phyloP scores from a whole-genome alignment of 2,888 invertebrate species.

The Pristionchus maxplancki region DNA sequence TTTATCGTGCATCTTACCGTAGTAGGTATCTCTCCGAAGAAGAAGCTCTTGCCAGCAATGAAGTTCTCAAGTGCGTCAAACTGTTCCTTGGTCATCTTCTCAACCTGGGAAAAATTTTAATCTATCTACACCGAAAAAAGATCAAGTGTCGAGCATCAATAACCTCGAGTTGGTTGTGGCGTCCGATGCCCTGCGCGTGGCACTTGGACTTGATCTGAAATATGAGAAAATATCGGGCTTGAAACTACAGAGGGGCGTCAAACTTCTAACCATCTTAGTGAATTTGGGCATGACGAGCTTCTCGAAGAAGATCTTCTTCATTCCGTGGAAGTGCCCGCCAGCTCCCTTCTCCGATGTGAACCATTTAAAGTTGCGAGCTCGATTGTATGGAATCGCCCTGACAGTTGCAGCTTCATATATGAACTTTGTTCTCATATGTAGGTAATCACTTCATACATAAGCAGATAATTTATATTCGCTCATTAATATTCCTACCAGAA shows the following conservation, averaged over 20 bases:
- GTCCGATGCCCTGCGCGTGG: constrained; percentile 78
- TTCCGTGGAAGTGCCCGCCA: constrained; percentile 59
- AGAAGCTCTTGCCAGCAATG: constrained; percentile 40
- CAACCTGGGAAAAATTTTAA: constrained; percentile 1
- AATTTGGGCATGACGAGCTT: constrained; percentile 56
- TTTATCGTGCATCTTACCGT: no score
- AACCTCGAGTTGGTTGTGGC: constrained; percentile 77
- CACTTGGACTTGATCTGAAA: constrained; percentile 59
- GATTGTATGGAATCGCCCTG: constrained; percentile 61
- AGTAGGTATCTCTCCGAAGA: constrained; percentile 47
- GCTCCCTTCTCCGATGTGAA: constrained; percentile 66
- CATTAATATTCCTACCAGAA: constrained; percentile 58
- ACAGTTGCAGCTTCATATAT: neutral
- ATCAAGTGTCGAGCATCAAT: neutral
- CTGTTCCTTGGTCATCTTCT: constrained; percentile 36
- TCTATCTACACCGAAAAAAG: neutral
- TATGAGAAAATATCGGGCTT: neutral
- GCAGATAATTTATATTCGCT: neutral
- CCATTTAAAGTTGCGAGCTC: constrained; percentile 62
- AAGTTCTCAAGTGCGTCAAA: constrained; percentile 47
- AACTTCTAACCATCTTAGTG: constrained; percentile 54
- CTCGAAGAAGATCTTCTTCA: constrained; percentile 66
- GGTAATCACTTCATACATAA: no score
- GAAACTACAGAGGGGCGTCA: neutral
- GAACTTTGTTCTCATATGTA: neutral